Evolutionary conservation across 2,797 vertebrate species (phyloP), one percentile per base, ranked within the genome.

Genomic region (Sarcophilus harrisii): DNA sequence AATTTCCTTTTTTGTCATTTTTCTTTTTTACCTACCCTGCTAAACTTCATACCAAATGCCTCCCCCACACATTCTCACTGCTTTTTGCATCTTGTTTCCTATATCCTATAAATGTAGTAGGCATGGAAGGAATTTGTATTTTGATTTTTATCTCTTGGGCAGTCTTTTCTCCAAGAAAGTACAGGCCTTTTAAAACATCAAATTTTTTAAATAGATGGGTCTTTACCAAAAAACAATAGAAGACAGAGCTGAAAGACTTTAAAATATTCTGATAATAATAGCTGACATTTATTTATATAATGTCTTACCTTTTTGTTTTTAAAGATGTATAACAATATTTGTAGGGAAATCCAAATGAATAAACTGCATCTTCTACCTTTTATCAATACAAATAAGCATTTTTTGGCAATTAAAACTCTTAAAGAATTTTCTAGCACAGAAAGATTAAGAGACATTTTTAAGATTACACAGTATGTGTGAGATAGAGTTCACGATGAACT

Each of bases 41-140:
- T 60, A 62, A 59, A 91, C 94, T 97, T 96, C 92, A 62, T 94
- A 94, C 59, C 93, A 94, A 96, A 91, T 94, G 57, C 52, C 90
- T 96, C 91, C 92, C 96, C 95, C 95, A 97, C 94, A 90, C 90
- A 55, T 95, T 96, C 94, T 90, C 94, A 96, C 57, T 95, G 96
- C 95, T 96, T 95, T 87, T 93, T 94, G 8, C 95, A 91, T 93
- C 28, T 89, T 96, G 94, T 96, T 59, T 32, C 60, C 90, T 87
- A 49, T 92, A 5, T 66, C 93, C 57, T 62, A 89, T 97, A 96
- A 96, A 95, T 96, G 96, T 96, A 96, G 94, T 57, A 66, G 92
- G 95, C 73, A 59, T 28, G 60, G 95, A 92, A 92, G 91, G 89
- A 87, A 95, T 96, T 92, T 57, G 45, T 96, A 90, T 60, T 97